These are phyloP conservation scores for Neotoxoptera formosana DNA, from an alignment of 1,140 invertebrate genomes.

Conservation along the genomic window DNA sequence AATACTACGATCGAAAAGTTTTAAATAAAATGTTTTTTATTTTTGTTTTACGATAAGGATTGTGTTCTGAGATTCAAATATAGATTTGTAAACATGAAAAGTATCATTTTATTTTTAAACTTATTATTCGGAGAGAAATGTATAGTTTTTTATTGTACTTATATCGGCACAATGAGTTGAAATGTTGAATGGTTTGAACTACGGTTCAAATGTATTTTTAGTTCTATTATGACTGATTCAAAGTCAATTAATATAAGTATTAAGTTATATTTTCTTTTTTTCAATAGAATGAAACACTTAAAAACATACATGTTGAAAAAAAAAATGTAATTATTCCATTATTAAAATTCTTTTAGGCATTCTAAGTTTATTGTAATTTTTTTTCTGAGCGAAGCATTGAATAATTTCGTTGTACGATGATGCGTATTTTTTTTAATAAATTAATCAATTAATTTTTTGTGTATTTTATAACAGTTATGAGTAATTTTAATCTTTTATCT, in stretches of 20 bases:
- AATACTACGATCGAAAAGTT: background rate
- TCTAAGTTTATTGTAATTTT: background rate
- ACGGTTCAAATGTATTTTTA: background rate
- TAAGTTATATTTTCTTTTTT: background rate
- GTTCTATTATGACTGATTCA: background rate
- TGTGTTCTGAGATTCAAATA: background rate
- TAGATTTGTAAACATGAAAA: slow-evolving; percentile 10
- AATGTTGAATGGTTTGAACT: background rate
- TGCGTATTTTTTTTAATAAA: background rate
- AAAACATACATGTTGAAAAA: background rate
- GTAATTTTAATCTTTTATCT: background rate
- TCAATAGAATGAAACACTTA: background rate
- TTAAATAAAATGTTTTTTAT: background rate
- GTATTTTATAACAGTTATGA: background rate
- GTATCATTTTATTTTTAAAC: background rate
- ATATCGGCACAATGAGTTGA: background rate
- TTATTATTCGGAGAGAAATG: background rate
- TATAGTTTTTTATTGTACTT: background rate
- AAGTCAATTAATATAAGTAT: background rate
- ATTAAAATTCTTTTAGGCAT: background rate
- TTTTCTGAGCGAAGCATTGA: background rate
- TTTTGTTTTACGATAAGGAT: background rate
- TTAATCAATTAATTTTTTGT: background rate
- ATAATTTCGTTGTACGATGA: background rate
- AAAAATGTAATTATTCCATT: background rate